A percentile compares a stretch with the other conserved stretches of the same genome.
Evolutionary conservation across 1,140 invertebrate genomes (phyloP).

Genomic region (Mactra quadrangularis): DNA sequence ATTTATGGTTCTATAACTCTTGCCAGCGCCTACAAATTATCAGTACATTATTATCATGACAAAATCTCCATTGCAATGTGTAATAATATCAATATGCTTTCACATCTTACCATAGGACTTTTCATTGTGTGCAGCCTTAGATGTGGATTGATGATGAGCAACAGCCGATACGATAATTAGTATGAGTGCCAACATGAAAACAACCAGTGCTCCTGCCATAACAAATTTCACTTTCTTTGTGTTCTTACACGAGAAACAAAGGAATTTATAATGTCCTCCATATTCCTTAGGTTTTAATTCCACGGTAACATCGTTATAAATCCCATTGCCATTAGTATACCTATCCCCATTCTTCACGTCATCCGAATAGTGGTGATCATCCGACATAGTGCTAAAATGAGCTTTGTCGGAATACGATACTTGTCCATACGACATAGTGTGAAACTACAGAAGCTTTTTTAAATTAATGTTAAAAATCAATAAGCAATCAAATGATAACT

Average conservation of each 20-base stretch:
- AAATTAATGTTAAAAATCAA: no score
- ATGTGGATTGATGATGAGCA: conserved; percentile 13
- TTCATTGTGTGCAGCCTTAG: background rate
- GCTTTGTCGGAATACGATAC: conserved; percentile 23
- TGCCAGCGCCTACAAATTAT: no score
- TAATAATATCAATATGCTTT: no score
- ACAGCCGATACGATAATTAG: conserved; percentile 39
- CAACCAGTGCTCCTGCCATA: conserved; percentile 2
- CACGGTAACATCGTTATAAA: conserved; percentile 43
- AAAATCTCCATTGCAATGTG: no score
- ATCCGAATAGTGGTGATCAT: conserved; percentile 19
- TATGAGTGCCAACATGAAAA: conserved; percentile 18
- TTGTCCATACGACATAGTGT: conserved; percentile 29
- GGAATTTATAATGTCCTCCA: background rate
- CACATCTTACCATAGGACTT: background rate
- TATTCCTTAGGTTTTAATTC: conserved; percentile 27
- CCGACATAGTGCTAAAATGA: conserved; percentile 2
- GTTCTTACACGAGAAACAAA: conserved; percentile 39
- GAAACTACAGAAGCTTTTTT: no score
- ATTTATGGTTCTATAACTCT: no score
- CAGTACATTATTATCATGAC: no score
- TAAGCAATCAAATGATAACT: no score
- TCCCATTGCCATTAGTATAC: conserved; percentile 38
- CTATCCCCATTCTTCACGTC: conserved; percentile 3
- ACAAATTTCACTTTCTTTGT: conserved; percentile 47